These are phyloP conservation scores for Luffia ferchaultella DNA, from an alignment of 2,888 invertebrate species.

Conservation along the genomic window DNA sequence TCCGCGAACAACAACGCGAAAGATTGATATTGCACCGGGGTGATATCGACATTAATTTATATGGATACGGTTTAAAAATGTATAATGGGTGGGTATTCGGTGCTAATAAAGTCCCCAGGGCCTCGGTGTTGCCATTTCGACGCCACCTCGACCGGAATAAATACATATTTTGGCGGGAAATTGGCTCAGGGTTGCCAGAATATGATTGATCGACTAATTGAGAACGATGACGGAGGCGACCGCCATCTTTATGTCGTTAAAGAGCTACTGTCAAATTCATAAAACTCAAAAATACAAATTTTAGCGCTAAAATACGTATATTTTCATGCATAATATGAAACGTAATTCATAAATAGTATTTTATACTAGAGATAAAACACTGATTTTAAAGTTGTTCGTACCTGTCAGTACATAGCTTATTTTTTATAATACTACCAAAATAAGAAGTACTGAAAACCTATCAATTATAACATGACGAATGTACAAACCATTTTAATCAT, in stretches of 20 bases:
- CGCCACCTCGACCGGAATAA: slow-evolving; percentile 28
- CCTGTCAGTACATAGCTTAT: no score
- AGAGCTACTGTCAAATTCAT: no score
- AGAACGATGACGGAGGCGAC: slow-evolving; percentile 24
- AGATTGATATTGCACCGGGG: slow-evolving; percentile 63
- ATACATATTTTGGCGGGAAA: slow-evolving; percentile 20
- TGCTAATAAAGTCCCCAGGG: slow-evolving; percentile 58
- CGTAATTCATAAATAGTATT: no score
- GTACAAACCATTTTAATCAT: no score
- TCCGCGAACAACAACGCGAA: slow-evolving; percentile 58
- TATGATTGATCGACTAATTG: slow-evolving; percentile 44
- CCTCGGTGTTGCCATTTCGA: slow-evolving; percentile 26
- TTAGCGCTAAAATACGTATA: no score
- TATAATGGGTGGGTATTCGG: slow-evolving; percentile 53
- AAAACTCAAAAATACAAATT: no score
- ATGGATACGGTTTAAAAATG: slow-evolving; percentile 66
- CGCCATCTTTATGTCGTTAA: slow-evolving; percentile 30
- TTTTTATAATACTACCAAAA: no score
- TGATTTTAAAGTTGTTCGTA: no score
- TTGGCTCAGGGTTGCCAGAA: slow-evolving; percentile 6
- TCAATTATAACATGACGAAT: no score
- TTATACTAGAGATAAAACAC: no score
- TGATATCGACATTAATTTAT: slow-evolving; percentile 65
- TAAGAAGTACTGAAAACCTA: no score
- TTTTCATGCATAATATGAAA: no score